phyloP scores from a whole-genome alignment of 2,888 invertebrate genomes.

The Neoitamus cyanurus region DNA sequence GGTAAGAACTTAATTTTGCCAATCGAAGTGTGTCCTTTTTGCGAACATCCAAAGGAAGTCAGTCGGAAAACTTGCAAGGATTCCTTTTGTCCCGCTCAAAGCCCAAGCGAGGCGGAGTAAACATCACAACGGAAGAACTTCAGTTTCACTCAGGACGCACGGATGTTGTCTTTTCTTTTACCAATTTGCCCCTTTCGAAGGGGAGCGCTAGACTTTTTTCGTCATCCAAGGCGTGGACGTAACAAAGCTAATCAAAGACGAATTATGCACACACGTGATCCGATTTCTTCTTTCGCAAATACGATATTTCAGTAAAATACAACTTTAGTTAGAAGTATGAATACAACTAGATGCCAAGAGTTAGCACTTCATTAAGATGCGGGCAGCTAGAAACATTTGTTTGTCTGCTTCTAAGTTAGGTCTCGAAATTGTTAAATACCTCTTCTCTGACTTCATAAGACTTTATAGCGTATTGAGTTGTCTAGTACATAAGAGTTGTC shows the following conservation, averaged over 20 bases:
- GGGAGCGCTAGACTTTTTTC: not conserved
- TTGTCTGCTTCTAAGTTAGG: constrained; percentile 12
- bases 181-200: not conserved
- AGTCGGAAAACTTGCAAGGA: constrained; percentile 37
- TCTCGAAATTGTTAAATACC: constrained; percentile 32
- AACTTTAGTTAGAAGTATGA: not conserved
- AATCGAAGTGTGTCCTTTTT: not conserved
- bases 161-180: constrained; percentile 18
- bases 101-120: not conserved
- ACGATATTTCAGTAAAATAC: constrained; percentile 13
- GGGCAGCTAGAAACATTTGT: constrained; percentile 38
- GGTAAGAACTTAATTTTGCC: not conserved
- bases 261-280: constrained; percentile 21
- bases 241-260: constrained; percentile 22
- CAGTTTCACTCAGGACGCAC: not conserved
- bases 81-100: constrained; percentile 3
- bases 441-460: constrained; percentile 48
- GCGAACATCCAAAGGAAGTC: constrained; percentile 22
- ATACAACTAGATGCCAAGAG: constrained; percentile 1
- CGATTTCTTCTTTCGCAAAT: not conserved
- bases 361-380: constrained; percentile 45
- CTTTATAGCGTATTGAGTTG: constrained; percentile 16
- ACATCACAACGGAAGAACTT: not conserved
- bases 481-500: constrained; percentile 1
- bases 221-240: not conserved